phyloP scores from a whole-genome alignment of 2,113 vertebrate genomes.

The Sinocyclocheilus rhinocerous region DNA sequence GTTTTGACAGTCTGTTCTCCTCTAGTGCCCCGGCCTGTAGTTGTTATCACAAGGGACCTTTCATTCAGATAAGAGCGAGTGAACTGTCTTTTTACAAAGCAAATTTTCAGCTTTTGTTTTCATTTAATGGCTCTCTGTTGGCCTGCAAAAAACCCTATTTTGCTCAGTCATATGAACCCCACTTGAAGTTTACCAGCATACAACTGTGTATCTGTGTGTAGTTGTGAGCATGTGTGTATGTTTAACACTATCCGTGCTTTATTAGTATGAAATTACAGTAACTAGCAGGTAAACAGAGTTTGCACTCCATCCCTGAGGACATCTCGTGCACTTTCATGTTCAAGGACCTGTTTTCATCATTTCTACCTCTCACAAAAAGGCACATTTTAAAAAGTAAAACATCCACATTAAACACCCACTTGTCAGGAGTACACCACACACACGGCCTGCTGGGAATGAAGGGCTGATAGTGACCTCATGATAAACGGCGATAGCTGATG shows the following conservation, averaged over 20 bases:
- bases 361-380: slow-evolving; percentile 44
- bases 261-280: slow-evolving; percentile 48
- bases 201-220: neutral
- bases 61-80: slow-evolving; percentile 24
- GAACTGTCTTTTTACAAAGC: neutral
- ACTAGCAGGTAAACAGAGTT: slow-evolving; percentile 66
- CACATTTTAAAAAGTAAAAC: slow-evolving; percentile 54
- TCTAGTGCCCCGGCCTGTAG: slow-evolving; percentile 12
- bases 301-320: slow-evolving; percentile 55
- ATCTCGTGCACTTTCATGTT: slow-evolving; percentile 54
- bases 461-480: slow-evolving; percentile 6
- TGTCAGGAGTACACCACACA: slow-evolving; percentile 48
- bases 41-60: slow-evolving; percentile 20
- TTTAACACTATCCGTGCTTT: slow-evolving; percentile 60
- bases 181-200: slow-evolving; percentile 6
- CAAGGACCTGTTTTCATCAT: slow-evolving; percentile 57
- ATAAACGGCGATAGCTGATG: slow-evolving; percentile 24
- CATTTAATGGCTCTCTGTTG: slow-evolving; percentile 29
- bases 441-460: slow-evolving; percentile 40
- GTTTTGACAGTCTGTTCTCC: slow-evolving; percentile 14
- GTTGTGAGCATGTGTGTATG: neutral
- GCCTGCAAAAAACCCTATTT: neutral
- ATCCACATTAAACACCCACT: slow-evolving; percentile 58
- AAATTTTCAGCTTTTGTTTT: neutral
- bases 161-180: neutral